Evolutionary conservation across 2,888 invertebrate genomes (phyloP), one percentile per base, ranked within the genome.

Genomic region (Cantharis rustica): DNA sequence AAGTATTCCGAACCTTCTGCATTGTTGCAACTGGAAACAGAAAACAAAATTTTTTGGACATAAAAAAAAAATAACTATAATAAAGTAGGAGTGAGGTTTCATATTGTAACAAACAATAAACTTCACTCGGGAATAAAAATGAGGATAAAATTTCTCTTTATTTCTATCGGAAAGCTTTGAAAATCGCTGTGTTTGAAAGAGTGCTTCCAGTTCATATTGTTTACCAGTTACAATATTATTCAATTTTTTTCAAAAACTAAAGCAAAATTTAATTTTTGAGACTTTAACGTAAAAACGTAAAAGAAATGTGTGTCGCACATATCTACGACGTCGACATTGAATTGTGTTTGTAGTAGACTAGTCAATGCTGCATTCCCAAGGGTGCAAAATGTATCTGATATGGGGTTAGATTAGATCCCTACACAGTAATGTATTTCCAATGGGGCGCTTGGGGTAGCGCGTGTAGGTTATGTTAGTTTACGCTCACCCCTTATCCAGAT

Each of bases 381-480:
- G 83, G 84, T 80, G 81, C 80, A 82, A 83, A 84, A 83, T 82
- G 83, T 83, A 83, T 81, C 82, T 82, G 84, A 83, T 82, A 81
- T 80, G 80, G 82, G 82, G 83, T 82, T 82, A 83, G 81, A 83
- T 81, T 82, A 80, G 80, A 77, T 78, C 80, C 82, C 81, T 77
- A 79, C 83, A 83, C 81, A 81, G 83, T 85, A 84, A 84, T 85
- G 84, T 84, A 85, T 85, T 85, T 85, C 83, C 84, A 84, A 85
- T 84, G 84, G 84, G 84, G 82, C 80, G 81, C 73, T 81, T 72
- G 74, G 76, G 76, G 70, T 70, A 63, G 79, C 76, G 78, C 76
- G 79, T 78, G 76, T 76, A 79, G 72, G 76, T 74, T 79, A 73
- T 68, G 77, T 77, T 73, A 64, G 72, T 73, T 79, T 75, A 77